These are phyloP conservation scores for Myiotriccus ornatus DNA, from an alignment of 2,797 vertebrate species.

Conservation along the genomic window DNA sequence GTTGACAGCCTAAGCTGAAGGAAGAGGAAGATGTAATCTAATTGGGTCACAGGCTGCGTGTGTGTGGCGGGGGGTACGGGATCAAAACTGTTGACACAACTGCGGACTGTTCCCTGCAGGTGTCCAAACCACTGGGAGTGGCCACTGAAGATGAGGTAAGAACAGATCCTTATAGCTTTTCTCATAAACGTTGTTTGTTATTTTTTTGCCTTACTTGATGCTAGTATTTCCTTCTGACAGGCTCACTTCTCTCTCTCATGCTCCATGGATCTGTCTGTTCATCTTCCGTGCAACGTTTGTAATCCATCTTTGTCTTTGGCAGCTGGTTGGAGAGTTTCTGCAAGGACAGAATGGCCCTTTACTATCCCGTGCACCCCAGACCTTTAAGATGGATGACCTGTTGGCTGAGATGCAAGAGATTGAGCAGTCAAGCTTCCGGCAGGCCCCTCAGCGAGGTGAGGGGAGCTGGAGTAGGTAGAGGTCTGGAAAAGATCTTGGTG, in stretches of 20 bases:
- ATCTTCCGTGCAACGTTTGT: background rate
- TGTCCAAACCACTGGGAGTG: slow-evolving; percentile 89
- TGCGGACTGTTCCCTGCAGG: slow-evolving; percentile 68
- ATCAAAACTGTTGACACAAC: background rate
- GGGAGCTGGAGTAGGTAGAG: background rate
- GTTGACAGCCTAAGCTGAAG: background rate
- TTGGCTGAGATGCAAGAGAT: slow-evolving; percentile 99
- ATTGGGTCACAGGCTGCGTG: accelerated
- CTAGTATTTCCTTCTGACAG: background rate
- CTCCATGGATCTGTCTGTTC: background rate
- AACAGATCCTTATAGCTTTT: background rate
- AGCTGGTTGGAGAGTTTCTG: slow-evolving; percentile 96
- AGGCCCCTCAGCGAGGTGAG: slow-evolving; percentile 94
- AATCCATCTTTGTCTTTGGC: background rate
- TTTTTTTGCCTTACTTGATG: background rate
- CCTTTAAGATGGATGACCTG: slow-evolving; percentile 97
- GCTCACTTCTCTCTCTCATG: background rate
- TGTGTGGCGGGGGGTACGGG: background rate
- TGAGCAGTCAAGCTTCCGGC: slow-evolving; percentile 93
- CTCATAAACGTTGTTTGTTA: background rate
- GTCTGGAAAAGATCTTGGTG: background rate
- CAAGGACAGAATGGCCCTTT: slow-evolving; percentile 80
- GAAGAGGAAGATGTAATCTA: background rate
- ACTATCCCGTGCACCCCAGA: slow-evolving; percentile 89
- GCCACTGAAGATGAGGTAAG: slow-evolving; percentile 94